phyloP scores from a whole-genome alignment of 2,888 invertebrate species.

The Steinernema carpocapsae region DNA sequence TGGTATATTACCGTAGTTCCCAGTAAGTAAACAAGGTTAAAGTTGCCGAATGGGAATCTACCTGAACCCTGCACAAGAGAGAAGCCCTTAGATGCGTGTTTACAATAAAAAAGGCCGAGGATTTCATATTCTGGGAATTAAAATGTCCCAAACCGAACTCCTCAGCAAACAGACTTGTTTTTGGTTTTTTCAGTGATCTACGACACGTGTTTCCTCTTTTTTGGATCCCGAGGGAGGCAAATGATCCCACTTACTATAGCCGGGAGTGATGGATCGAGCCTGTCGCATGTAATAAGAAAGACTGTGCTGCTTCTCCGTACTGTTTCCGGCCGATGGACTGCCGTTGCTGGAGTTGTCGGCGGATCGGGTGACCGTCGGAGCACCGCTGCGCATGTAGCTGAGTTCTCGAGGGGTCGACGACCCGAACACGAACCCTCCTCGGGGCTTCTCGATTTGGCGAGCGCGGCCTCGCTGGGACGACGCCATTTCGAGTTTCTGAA shows the following conservation, averaged over 20 bases:
- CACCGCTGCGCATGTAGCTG: slow-evolving; percentile 39
- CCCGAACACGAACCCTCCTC: slow-evolving; percentile 54
- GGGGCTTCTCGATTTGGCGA: slow-evolving; percentile 36
- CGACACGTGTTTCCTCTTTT: no score
- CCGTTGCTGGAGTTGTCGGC: slow-evolving; percentile 4
- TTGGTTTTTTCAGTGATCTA: no score
- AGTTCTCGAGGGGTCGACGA: slow-evolving; percentile 63
- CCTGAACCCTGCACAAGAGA: no score
- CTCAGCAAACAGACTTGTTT: no score
- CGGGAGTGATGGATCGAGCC: slow-evolving; percentile 34
- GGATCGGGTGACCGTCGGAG: not conserved
- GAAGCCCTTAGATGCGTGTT: no score
- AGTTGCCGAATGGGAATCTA: no score
- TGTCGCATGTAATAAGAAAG: slow-evolving; percentile 45
- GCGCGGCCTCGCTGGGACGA: slow-evolving; percentile 31
- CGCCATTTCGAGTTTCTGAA: slow-evolving; percentile 24
- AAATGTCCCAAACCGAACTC: no score
- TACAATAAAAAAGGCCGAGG: no score
- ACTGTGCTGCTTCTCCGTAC: slow-evolving; percentile 31
- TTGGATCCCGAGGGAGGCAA: no score
- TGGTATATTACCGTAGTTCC: no score
- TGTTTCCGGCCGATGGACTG: not conserved
- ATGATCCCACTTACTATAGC: slow-evolving; percentile 4
- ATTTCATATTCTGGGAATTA: no score
- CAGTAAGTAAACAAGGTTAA: no score